phyloP scores from a whole-genome alignment of 2,797 vertebrate genomes.

The Masticophis lateralis region DNA sequence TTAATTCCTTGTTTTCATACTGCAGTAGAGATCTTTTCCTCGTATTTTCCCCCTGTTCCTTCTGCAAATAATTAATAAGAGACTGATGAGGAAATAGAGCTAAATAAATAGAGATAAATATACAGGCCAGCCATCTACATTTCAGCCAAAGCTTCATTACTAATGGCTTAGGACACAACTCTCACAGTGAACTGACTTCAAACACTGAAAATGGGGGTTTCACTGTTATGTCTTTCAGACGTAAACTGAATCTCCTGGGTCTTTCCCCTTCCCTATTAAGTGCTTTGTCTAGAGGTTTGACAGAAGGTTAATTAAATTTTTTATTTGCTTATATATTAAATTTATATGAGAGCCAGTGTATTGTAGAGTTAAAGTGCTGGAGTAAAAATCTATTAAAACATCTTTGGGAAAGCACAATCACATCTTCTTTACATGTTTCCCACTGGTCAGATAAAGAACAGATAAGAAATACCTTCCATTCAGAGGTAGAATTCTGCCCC shows the following conservation, averaged over 20 bases:
- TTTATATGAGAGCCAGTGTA: background rate
- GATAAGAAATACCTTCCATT: background rate
- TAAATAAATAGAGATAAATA: background rate
- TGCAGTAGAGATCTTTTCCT: background rate
- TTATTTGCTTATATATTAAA: background rate
- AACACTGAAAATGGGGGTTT: background rate
- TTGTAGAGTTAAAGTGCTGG: background rate
- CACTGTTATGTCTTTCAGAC: background rate
- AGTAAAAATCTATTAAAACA: background rate
- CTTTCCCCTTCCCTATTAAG: background rate
- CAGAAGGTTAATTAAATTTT: background rate
- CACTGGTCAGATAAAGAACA: background rate
- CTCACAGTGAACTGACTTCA: background rate
- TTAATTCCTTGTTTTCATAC: background rate
- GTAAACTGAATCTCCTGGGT: background rate
- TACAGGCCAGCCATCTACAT: background rate
- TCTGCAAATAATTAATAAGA: background rate
- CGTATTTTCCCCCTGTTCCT: background rate
- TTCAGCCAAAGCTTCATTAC: background rate
- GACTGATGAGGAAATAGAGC: background rate
- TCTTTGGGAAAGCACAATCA: background rate
- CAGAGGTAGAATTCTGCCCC: too few relatives aligned
- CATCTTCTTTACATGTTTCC: background rate
- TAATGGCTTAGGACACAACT: background rate
- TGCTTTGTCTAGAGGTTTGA: background rate